phyloP scores from a whole-genome alignment of 1,140 invertebrate genomes.

The Bombus cullumanus region DNA sequence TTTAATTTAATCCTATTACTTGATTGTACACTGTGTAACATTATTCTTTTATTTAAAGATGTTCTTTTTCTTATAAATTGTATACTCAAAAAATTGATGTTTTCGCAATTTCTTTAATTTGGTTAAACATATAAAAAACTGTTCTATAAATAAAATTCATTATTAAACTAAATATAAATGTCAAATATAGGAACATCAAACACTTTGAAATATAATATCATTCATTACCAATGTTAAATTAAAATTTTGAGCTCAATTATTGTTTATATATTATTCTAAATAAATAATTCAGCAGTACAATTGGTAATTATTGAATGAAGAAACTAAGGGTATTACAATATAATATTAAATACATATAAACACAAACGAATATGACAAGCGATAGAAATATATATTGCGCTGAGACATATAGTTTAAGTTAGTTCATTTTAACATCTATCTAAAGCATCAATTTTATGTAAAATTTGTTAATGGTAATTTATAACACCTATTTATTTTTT shows the following conservation, averaged over 20 bases:
- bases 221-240: background rate
- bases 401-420: slow-evolving; percentile 5
- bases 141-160: background rate
- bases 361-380: background rate
- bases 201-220: background rate
- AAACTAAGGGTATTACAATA: background rate
- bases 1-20: slow-evolving; percentile 14
- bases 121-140: background rate
- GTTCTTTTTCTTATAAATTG: slow-evolving; percentile 9
- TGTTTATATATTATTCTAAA: background rate
- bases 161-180: background rate
- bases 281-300: slow-evolving; percentile 8
- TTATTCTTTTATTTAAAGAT: background rate
- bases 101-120: background rate
- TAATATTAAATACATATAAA: background rate
- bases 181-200: background rate
- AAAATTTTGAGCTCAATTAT: background rate
- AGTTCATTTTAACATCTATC: slow-evolving; percentile 2
- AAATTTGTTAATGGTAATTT: background rate
- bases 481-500: slow-evolving; percentile 1
- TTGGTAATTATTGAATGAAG: background rate
- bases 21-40: slow-evolving; percentile 15
- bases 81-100: background rate
- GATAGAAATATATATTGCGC: slow-evolving; percentile 19
- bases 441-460: background rate